Conservation (phyloP, 2,888 invertebrate genomes). For the Alloplasta piceator region DNA sequence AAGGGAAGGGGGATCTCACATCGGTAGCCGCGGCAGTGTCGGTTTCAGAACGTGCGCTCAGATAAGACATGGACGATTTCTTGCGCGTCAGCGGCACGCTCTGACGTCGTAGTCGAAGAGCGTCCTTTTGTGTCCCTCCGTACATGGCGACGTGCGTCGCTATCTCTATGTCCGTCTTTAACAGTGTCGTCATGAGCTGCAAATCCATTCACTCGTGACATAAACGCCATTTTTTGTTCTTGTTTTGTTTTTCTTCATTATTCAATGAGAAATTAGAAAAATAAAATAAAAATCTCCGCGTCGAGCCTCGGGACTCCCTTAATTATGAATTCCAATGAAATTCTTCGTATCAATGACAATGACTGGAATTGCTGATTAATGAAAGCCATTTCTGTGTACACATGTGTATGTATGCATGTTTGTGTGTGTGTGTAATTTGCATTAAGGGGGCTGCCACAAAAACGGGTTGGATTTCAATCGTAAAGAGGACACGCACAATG, state of each 20-base stretch:
- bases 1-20: constrained; percentile 78
- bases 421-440: too few relatives aligned
- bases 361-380: too few relatives aligned
- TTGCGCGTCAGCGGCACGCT: constrained; percentile 82
- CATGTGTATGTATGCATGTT: not conserved
- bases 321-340: constrained; percentile 39
- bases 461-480: too few relatives aligned
- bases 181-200: constrained; percentile 90
- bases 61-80: constrained; percentile 83
- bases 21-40: constrained; percentile 81
- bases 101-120: constrained; percentile 80
- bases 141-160: constrained; percentile 84
- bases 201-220: constrained; percentile 70
- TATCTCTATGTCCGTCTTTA: constrained; percentile 90
- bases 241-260: not conserved
- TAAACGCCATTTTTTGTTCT: not conserved
- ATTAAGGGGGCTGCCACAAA: too few relatives aligned
- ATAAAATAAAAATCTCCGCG: not conserved
- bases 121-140: constrained; percentile 82
- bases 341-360: too few relatives aligned
- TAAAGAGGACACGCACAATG: too few relatives aligned
- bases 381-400: too few relatives aligned
- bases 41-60: constrained; percentile 82
- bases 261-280: not conserved
- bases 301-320: constrained; percentile 1